Evolutionary conservation across 2,797 vertebrate species (phyloP), one percentile per base, ranked within the genome.

Genomic region (Chrosomus eos): DNA sequence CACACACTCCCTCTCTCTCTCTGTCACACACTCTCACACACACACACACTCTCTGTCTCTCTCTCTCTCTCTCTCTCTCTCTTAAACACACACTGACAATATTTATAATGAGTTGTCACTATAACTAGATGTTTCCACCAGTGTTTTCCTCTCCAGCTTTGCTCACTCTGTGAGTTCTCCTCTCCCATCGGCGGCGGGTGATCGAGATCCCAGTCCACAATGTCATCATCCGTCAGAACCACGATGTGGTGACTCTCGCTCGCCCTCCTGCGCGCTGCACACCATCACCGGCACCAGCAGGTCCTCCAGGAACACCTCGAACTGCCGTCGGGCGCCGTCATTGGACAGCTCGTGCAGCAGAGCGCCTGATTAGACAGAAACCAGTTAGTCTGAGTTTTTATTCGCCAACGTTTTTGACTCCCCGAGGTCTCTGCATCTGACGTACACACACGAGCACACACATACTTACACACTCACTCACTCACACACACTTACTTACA

Each of bases 381-480:
- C 1, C 66, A 84, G 21, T 70, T 28, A 70, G 36, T 51, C 18
- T 19, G 18, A 19, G 18, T 0, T 6, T 51, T 19, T 51, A 18
- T 51, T 51, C 48, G 16, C 18, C 16, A 51, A 6, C 6, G 10
- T n/a, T 16, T 84, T 5, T 31, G 7, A 97, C 98, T 99, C 94
- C 99, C 98, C 99, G 83, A 99, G 97, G 94, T 99, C 98, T 96
- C 98, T 96, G 95, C 98, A 99, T 95, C 99, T 99, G 93, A 99
- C 99, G 90, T n/a, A 98, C 99, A 40, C 40, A 40, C 40, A 40
- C 38, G 4, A 1, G 8, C 38, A 2, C 9, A 3, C 40, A 3
- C 9, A 40, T 11, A 43, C 40, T 3, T 10, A 40, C 40, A 10
- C 40, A 43, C 40, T 7, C 7, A 2, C 38, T 7, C 36, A 8